Evolutionary conservation across 2,113 vertebrate species (phyloP), one percentile per base, ranked within the genome.

Genomic region (Cisticola juncidis): DNA sequence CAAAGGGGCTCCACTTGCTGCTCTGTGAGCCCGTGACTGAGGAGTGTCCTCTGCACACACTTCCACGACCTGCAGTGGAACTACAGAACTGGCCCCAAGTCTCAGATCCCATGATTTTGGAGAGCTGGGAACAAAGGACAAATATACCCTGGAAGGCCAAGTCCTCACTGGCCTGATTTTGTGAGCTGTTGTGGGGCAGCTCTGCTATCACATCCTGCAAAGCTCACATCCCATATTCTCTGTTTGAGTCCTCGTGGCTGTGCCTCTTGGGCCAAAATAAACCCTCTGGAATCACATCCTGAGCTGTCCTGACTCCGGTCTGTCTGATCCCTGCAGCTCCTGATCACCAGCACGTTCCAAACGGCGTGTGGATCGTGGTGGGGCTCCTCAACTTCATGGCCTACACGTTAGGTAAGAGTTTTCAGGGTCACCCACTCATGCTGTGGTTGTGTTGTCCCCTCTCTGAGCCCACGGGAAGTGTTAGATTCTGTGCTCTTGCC

Each of bases 361-460:
- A 98, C 2, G 98, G 97, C 94, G 98, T 99, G 19, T 99, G 99
- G 99, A 98, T 99, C 38, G 62, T 99, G 6, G 99, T 99, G 61
- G 99, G 99, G 54, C 94, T 99, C 92, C 99, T 99, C 96, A 99
- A 99, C 98, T 99, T 99, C 86, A 74, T 98, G 57, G 99, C 99
- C 48, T 99, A 99, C 42, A 99, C 99, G 0, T 98, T 99, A 28
- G 99, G 99, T 99, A 98, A 98, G 99, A 70, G 50, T 21, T 48
- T 19, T 31, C 36, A 17, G 58, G 56, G 29, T 65, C 11, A 6
- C 22, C 50, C 61, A 4, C 11, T 44, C 6, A 0, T 5, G 54
- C 76, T 53, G 23, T 0, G 19, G 8, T 38, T 51, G 31, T 10
- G 35, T 25, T 5, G 3, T 13, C 66, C 86, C 24, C 28, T 82